Percentiles rank a stretch among this genome's conserved stretches.
These are phyloP conservation scores for Mayetiola destructor DNA, from an alignment of 2,888 invertebrate species.

Conservation along the genomic window DNA sequence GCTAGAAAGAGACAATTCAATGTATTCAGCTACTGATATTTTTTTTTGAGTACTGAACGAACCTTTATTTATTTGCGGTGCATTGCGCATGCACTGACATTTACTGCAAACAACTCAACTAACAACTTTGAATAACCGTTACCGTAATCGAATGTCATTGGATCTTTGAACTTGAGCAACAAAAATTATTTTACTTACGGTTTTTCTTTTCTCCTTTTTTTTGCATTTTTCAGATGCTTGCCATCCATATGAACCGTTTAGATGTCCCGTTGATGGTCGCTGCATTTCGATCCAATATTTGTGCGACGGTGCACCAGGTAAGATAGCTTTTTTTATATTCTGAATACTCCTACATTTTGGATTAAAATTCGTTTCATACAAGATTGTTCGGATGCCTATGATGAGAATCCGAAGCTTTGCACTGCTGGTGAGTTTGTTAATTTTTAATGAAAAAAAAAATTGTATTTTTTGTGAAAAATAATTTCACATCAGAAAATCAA, in stretches of 20 bases:
- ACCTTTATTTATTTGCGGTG: not conserved
- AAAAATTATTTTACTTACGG: not conserved
- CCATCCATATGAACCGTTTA: slow-evolving; percentile 92
- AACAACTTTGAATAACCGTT: too few species aligned
- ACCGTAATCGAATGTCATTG: too few species aligned
- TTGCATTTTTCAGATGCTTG: slow-evolving; percentile 48
- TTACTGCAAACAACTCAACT: not conserved
- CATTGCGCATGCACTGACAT: not conserved
- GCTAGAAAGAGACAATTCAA: not conserved
- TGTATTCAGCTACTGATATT: too few species aligned
- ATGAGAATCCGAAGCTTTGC: slow-evolving; percentile 86
- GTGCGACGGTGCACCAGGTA: slow-evolving; percentile 77
- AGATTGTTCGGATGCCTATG: too few species aligned
- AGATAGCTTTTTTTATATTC: not conserved
- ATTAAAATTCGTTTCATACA: too few species aligned
- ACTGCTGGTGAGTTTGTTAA: slow-evolving; percentile 60
- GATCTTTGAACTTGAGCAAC: not conserved
- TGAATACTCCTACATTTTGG: not conserved
- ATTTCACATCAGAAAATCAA: not conserved
- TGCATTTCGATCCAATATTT: slow-evolving; percentile 95
- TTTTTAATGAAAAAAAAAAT: not conserved
- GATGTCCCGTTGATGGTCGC: slow-evolving; percentile 83
- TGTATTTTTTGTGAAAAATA: not conserved
- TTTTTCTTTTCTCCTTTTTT: not conserved
- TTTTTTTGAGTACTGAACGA: not conserved